Conservation (phyloP, 2,113 vertebrate genomes). For the Spheniscus mendiculus region DNA sequence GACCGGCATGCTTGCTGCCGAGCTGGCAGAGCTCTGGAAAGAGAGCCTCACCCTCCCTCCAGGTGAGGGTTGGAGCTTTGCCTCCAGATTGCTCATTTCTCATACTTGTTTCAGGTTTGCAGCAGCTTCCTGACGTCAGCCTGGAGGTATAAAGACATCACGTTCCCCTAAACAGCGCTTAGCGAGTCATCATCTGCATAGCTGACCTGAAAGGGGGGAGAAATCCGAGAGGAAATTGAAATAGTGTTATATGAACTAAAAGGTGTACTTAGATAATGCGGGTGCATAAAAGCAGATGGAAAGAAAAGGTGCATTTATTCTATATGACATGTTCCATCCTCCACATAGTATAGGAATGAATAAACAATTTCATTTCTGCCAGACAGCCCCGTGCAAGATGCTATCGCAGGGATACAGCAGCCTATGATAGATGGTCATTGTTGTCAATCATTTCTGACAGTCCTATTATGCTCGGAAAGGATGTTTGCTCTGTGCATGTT, state of each 20-base stretch:
- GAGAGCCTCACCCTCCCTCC: not conserved
- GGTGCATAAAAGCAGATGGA: not conserved
- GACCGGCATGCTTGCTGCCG: fast-evolving
- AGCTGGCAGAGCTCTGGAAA: not conserved
- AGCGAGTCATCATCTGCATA: not conserved
- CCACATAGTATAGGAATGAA: not conserved
- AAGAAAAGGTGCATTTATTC: not conserved
- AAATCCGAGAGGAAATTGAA: not conserved
- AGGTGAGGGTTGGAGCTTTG: not conserved
- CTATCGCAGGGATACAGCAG: not conserved
- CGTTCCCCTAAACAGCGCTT: not conserved
- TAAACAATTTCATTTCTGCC: not conserved
- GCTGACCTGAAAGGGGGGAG: not conserved
- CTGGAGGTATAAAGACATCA: not conserved
- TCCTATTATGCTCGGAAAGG: conserved; percentile 46
- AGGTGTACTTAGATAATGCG: not conserved
- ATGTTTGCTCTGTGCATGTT: conserved; percentile 52
- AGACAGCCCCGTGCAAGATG: not conserved
- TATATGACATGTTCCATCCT: not conserved
- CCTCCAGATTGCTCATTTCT: not conserved
- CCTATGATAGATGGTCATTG: not conserved
- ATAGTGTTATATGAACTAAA: not conserved
- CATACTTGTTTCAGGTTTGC: not conserved
- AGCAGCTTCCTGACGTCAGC: not conserved
- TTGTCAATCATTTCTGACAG: conserved; percentile 66